Conservation (phyloP, 2,888 invertebrate genomes). For the Emmelina monodactyla region DNA sequence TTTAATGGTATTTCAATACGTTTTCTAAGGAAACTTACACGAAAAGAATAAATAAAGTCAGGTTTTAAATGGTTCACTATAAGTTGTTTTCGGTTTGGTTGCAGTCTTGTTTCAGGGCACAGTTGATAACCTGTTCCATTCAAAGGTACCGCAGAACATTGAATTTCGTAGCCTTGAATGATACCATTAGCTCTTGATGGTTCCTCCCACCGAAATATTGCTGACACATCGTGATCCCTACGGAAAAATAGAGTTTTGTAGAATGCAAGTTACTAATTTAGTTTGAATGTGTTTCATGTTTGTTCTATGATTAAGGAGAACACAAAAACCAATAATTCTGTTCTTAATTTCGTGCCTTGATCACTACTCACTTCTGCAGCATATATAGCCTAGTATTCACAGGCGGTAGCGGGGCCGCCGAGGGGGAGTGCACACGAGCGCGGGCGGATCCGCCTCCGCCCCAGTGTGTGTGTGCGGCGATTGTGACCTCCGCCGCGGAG, state of each 20-base stretch:
- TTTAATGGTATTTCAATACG: not conserved
- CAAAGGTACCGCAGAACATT: conserved; percentile 74
- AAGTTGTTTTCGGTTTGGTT: conserved; percentile 64
- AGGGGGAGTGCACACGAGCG: not conserved
- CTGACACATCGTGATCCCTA: conserved; percentile 33
- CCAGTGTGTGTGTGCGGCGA: conserved; percentile 88
- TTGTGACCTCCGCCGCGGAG: conserved; percentile 73
- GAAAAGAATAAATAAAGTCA: conserved; percentile 32
- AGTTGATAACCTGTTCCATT: conserved; percentile 14
- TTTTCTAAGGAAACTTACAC: not conserved
- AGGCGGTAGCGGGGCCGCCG: conserved; percentile 55
- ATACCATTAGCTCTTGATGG: conserved; percentile 79
- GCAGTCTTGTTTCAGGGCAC: conserved; percentile 58
- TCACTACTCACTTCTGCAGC: too few species aligned
- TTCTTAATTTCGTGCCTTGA: too few species aligned
- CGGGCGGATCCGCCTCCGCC: conserved; percentile 71
- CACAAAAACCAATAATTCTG: too few species aligned
- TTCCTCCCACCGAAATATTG: conserved; percentile 81
- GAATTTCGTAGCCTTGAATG: conserved; percentile 74
- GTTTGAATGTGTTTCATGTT: too few species aligned
- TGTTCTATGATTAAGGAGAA: too few species aligned
- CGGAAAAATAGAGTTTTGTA: too few species aligned
- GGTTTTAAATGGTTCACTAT: conserved; percentile 62
- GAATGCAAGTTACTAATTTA: too few species aligned
- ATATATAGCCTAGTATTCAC: conserved; percentile 76